phyloP scores from a whole-genome alignment of 2,888 invertebrate species.

The Sthenelais limicola region DNA sequence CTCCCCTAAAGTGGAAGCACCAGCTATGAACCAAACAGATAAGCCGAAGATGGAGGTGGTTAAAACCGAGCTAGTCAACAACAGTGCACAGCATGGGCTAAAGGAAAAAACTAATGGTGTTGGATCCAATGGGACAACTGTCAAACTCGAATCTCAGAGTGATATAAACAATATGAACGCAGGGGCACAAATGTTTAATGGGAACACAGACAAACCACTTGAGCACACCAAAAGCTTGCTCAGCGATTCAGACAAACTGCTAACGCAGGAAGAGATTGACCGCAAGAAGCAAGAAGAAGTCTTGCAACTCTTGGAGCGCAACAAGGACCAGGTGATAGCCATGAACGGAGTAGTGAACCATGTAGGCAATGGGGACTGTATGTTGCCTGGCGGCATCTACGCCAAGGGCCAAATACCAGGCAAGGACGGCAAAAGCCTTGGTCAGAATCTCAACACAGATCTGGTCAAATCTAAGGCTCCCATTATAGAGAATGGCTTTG shows the following conservation, averaged over 20 bases:
- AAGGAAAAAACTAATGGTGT: constrained; percentile 19
- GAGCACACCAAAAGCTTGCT: constrained; percentile 10
- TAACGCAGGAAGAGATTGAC: constrained; percentile 33
- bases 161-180: neutral
- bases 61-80: constrained; percentile 11
- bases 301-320: constrained; percentile 13
- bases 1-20: too few relatives aligned
- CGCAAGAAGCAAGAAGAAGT: constrained; percentile 14
- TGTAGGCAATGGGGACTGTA: constrained; percentile 49
- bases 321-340: constrained; percentile 40
- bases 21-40: too few relatives aligned
- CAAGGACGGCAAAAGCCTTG: constrained; percentile 4
- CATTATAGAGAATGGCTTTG: constrained; percentile 12
- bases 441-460: constrained; percentile 9
- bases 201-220: constrained; percentile 15
- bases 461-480: neutral
- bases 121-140: constrained; percentile 17
- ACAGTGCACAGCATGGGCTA: too few relatives aligned
- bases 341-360: constrained; percentile 61
- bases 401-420: too few relatives aligned
- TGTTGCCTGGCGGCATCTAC: neutral
- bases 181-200: constrained; percentile 7
- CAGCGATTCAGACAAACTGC: constrained; percentile 31
- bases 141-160: constrained; percentile 24
- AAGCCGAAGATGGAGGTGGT: constrained; percentile 21